Evolutionary conservation across 1,140 invertebrate genomes (phyloP).

Genomic region (Drosophila nannoptera): DNA sequence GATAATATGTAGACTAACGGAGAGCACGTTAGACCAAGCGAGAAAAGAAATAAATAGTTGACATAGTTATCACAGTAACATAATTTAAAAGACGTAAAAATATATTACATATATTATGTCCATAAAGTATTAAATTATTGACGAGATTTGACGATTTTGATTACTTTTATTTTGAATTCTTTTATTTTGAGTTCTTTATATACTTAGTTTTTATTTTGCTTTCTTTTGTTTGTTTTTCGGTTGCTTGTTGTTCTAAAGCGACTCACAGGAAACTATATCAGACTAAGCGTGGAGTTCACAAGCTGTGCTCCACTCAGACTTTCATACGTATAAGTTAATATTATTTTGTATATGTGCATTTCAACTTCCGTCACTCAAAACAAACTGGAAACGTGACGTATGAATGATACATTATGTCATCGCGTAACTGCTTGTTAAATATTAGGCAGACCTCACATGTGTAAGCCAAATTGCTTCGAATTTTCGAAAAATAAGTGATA

Average conservation of each 20-base stretch:
- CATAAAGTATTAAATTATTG: too few relatives aligned
- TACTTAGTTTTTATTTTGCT: too few relatives aligned
- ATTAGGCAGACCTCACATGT: conserved; percentile 64
- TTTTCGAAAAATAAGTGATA: conserved; percentile 50
- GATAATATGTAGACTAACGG: conserved; percentile 18
- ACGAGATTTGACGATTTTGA: conserved; percentile 58
- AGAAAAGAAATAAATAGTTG: too few relatives aligned
- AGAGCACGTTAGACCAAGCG: background rate
- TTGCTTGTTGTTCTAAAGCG: conserved; percentile 5
- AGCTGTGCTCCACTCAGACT: conserved; percentile 43
- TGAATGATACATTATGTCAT: conserved; percentile 60
- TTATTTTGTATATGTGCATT: background rate
- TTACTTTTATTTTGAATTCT: conserved; percentile 68
- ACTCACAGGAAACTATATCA: conserved; percentile 35
- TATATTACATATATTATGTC: too few relatives aligned
- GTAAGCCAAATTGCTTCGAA: conserved; percentile 39
- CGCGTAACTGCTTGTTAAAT: conserved; percentile 65
- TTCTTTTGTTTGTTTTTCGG: conserved; percentile 25
- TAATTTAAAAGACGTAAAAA: too few relatives aligned
- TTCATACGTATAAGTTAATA: background rate
- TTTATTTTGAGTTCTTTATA: too few relatives aligned
- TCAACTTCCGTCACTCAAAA: conserved; percentile 29
- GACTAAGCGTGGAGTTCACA: conserved; percentile 75
- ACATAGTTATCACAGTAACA: too few relatives aligned
- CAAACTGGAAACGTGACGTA: conserved; percentile 65